phyloP scores from a whole-genome alignment of 2,888 invertebrate species.

The Drosophila birchii region DNA sequence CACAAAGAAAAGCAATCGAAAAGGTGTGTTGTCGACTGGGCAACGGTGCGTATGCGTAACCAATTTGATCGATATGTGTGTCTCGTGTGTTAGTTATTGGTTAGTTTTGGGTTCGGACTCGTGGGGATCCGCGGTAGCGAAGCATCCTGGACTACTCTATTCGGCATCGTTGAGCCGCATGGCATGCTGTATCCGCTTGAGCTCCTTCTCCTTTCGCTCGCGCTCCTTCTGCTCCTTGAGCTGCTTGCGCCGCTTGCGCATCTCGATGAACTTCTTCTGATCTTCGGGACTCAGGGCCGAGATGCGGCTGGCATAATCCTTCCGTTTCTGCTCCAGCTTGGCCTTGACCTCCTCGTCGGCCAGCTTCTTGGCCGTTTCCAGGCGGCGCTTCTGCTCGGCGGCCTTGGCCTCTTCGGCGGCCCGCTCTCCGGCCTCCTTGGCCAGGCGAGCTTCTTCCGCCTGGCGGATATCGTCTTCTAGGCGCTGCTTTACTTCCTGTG shows the following conservation, averaged over 20 bases:
- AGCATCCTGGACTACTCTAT: conserved; percentile 36
- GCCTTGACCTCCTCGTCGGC: conserved; percentile 66
- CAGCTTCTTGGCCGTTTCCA: conserved; percentile 59
- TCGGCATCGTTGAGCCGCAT: conserved; percentile 59
- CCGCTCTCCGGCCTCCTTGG: conserved; percentile 67
- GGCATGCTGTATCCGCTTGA: conserved; percentile 67
- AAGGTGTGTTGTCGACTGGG: conserved; percentile 28
- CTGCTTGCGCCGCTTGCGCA: conserved; percentile 78
- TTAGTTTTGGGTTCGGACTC: conserved; percentile 22
- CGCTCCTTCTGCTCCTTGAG: conserved; percentile 70
- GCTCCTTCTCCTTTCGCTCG: conserved; percentile 70
- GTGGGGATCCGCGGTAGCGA: conserved; percentile 3
- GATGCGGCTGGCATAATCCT: conserved; percentile 76
- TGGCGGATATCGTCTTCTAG: conserved; percentile 69
- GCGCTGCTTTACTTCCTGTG: conserved; percentile 63
- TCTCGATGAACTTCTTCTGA: conserved; percentile 78
- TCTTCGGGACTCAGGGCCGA: conserved; percentile 80
- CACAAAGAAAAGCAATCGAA: conserved; percentile 44
- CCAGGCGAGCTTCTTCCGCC: conserved; percentile 72
- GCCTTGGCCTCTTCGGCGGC: conserved; percentile 60
- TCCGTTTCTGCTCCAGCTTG: conserved; percentile 64
- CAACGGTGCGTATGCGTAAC: conserved; percentile 39
- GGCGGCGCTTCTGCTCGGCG: conserved; percentile 58
- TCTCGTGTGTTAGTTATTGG: conserved; percentile 33
- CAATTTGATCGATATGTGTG: conserved; percentile 54